Conservation (phyloP, 2,113 vertebrate genomes). For the Dipodomys stephensi region DNA sequence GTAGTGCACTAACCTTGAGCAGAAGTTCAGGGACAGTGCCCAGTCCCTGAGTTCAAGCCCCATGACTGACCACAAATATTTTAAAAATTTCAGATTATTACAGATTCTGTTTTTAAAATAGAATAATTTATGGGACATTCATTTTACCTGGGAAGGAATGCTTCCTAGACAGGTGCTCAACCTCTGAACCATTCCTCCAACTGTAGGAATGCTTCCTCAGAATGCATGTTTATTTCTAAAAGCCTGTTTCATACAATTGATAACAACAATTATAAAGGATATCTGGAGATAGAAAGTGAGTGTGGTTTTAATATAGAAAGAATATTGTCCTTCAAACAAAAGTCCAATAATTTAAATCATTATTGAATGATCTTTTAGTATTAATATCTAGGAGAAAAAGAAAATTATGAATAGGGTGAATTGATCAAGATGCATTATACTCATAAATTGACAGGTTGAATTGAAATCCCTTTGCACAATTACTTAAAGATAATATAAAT, state of each 20-base stretch:
- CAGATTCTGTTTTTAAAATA: neutral
- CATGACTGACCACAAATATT: neutral
- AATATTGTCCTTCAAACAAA: constrained; percentile 1
- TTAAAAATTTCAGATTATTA: neutral
- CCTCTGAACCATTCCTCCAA: too few relatives aligned
- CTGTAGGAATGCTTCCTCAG: neutral
- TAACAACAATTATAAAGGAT: neutral
- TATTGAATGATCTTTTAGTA: neutral
- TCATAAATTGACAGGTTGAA: too few relatives aligned
- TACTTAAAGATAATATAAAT: too few relatives aligned
- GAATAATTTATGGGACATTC: neutral
- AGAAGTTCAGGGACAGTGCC: too few relatives aligned
- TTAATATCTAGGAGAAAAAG: neutral
- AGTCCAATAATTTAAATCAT: neutral
- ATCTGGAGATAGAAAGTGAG: neutral
- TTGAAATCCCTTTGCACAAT: too few relatives aligned
- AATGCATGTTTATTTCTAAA: neutral
- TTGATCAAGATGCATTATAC: too few relatives aligned
- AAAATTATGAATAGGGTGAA: too few relatives aligned
- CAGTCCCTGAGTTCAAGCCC: too few relatives aligned
- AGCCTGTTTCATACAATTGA: neutral
- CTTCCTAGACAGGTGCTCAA: too few relatives aligned
- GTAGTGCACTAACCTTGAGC: too few relatives aligned
- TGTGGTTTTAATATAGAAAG: neutral
- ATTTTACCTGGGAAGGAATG: neutral